These are phyloP conservation scores for Stylophora pistillata DNA, from an alignment of 64 coral and sea anemone genomes.

Conservation along the genomic window DNA sequence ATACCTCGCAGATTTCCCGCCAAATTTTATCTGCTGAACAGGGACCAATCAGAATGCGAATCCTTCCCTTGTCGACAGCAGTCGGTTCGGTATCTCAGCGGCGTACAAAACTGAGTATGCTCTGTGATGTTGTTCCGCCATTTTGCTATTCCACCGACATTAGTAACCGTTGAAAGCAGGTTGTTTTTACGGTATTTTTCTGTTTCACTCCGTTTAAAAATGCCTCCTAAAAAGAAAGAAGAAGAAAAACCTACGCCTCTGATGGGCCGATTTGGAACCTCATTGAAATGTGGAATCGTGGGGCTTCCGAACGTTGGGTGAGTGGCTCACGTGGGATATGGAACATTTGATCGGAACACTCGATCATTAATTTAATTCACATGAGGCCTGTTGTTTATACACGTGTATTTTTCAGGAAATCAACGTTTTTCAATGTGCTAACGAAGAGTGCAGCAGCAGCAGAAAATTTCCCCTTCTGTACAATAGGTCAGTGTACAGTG, in stretches of 20 bases:
- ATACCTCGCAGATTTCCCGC: conserved; percentile 25
- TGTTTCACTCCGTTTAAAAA: conserved; percentile 60
- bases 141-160: conserved; percentile 10
- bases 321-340: background rate
- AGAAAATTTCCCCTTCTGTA: conserved; percentile 99
- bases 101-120: conserved; percentile 1
- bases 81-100: background rate
- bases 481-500: conserved; percentile 73
- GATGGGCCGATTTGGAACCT: conserved; percentile 96
- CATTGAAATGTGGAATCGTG: conserved; percentile 95
- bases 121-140: conserved; percentile 47
- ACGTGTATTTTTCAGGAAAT: conserved; percentile 85
- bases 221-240: conserved; percentile 99
- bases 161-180: conserved; percentile 17
- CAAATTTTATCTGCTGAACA: background rate
- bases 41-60: background rate
- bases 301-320: conserved; percentile 99
- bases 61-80: background rate
- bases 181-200: conserved; percentile 46
- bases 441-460: conserved; percentile 91
- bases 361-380: background rate
- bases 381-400: conserved; percentile 13
- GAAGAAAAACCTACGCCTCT: conserved; percentile 85
- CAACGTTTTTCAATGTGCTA: conserved; percentile 98
- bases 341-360: conserved; percentile 1